Evolutionary conservation across 2,113 vertebrate species (phyloP).

Genomic region (Hemichromis elongatus): DNA sequence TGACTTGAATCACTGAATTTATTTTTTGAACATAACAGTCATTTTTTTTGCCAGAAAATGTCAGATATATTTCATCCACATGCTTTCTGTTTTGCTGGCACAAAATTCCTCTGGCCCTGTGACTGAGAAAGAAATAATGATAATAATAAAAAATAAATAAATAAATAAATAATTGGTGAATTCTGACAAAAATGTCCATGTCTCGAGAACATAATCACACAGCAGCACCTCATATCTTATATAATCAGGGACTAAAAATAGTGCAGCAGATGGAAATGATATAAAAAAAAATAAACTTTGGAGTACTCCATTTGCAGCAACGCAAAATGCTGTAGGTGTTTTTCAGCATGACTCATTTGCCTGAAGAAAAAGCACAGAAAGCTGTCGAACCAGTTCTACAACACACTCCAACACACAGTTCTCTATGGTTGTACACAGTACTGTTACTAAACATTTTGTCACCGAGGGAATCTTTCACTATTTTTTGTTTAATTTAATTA

Average conservation of each 20-base stretch:
- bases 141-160: neutral
- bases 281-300: constrained; percentile 8
- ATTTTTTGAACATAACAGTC: neutral
- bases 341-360: constrained; percentile 43
- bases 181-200: constrained; percentile 18
- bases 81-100: neutral
- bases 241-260: constrained; percentile 47
- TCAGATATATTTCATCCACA: neutral
- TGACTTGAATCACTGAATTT: neutral
- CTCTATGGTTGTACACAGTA: neutral
- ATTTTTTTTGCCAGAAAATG: neutral
- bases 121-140: neutral
- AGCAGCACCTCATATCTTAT: constrained; percentile 33
- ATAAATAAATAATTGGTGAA: neutral
- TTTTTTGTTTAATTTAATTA: neutral
- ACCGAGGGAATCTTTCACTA: neutral
- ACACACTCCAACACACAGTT: neutral
- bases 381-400: constrained; percentile 9
- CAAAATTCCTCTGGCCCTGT: neutral
- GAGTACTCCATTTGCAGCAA: constrained; percentile 13
- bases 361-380: constrained; percentile 21
- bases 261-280: constrained; percentile 5
- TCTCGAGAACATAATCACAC: constrained; percentile 3
- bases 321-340: constrained; percentile 35
- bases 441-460: neutral